A percentile compares a stretch with the other conserved stretches of the same genome.
Evolutionary conservation across 2,797 vertebrate genomes (phyloP).

Genomic region (Anas capensis): DNA sequence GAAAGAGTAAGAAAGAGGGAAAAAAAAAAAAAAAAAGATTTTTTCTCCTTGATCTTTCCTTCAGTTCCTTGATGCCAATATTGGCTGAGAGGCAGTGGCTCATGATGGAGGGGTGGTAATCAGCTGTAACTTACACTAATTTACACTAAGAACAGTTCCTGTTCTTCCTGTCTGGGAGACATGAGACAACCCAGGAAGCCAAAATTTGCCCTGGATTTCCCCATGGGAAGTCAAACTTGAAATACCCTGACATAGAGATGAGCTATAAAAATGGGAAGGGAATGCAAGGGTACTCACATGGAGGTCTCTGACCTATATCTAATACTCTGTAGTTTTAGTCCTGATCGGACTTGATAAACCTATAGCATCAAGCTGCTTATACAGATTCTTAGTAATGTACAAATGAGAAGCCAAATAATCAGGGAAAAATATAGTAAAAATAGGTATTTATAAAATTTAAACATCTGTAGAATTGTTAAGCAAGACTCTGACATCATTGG

Average conservation of each 20-base stretch:
- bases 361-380: not conserved
- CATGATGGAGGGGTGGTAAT: not conserved
- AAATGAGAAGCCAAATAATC: not conserved
- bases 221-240: not conserved
- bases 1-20: accelerated
- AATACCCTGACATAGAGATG: not conserved
- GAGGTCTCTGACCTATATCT: not conserved
- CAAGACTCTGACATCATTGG: not conserved
- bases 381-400: not conserved
- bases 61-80: not conserved
- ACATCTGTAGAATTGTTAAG: not conserved
- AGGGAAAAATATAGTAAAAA: not conserved
- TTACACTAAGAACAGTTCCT: too few relatives aligned
- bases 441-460: not conserved
- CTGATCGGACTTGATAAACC: not conserved
- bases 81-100: not conserved
- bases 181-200: not conserved
- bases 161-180: not conserved
- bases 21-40: accelerated
- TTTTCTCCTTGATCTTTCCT: not conserved
- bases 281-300: not conserved
- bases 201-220: not conserved
- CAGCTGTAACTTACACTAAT: not conserved
- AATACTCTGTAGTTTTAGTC: not conserved
- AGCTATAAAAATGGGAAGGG: not conserved